Base-by-base conservation (phyloP, 2,888 invertebrate genomes). In the Leptopilina myrica region DNA sequence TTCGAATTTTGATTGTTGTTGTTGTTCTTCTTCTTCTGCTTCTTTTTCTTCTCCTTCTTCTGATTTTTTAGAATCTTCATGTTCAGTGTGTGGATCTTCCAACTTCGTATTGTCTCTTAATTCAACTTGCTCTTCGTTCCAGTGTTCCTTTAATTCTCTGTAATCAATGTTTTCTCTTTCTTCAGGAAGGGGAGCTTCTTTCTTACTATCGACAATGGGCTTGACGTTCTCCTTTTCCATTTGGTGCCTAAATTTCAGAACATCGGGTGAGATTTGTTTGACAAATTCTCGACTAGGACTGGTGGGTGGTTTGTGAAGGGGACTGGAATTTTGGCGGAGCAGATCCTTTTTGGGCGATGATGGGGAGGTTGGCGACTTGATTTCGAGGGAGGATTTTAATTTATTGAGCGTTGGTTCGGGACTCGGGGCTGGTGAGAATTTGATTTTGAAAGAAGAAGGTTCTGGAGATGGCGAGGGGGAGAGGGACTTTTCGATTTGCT, bases 401-500 rank as follows among this genome's bases (percentile, higher is more conserved):
- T 85, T 88, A 67, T 62, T 84, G 46, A 79, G 12, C 11, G 82
- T 81, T 0, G 90, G 91, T 76, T 91, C 91, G 11, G 91, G 91
- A 77, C 91, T 91, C 8, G 89, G 85, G 3, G 85, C 86, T 0
- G 91, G 91, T 0, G 91, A 91, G 56, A 88, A 89, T 78, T 87
- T 91, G 12, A 90, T 64, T 83, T 91, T 91, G 80, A 85, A 87
- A 5, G 83, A 87, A 5, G 83, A 79, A 12, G 90, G 90, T 73
- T 91, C 91, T 1, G 91, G 91, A 1, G 90, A 90, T 1, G 87
- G 85, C 0, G 89, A 88, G 0, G 91, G 90, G 2, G 90, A 89
- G 3, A 87, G 87, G 0, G 90, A 87, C 73, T 89, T 90, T 62
- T 90, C 91, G 65, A 91, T 90, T 79, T 90, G 89, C 66, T 88